phyloP scores from a whole-genome alignment of 2,888 invertebrate genomes.

The Thera obeliscata region DNA sequence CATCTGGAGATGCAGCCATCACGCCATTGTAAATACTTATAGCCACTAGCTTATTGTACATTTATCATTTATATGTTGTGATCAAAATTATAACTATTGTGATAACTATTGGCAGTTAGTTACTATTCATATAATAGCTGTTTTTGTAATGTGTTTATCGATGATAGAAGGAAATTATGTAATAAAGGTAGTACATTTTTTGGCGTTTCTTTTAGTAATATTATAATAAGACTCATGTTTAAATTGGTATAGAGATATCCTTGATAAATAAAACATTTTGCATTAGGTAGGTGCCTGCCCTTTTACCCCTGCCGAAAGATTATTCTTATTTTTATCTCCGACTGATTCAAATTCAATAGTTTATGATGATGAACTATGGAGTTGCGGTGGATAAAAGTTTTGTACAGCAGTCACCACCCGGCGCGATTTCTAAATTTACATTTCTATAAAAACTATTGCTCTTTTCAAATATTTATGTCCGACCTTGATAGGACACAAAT shows the following conservation, averaged over 20 bases:
- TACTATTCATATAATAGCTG: slow-evolving; percentile 52
- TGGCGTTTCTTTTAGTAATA: slow-evolving; percentile 63
- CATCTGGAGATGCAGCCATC: slow-evolving; percentile 47
- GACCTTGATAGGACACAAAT: slow-evolving; percentile 36
- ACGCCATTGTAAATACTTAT: slow-evolving; percentile 51
- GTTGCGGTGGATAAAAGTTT: neutral
- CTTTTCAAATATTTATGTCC: slow-evolving; percentile 38
- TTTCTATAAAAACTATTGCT: slow-evolving; percentile 28
- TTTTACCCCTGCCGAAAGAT: too few species aligned
- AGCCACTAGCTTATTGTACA: slow-evolving; percentile 61
- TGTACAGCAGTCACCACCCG: slow-evolving; percentile 15
- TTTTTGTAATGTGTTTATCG: slow-evolving; percentile 49
- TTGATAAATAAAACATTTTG: neutral
- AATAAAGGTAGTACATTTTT: slow-evolving; percentile 70
- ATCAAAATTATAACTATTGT: slow-evolving; percentile 72
- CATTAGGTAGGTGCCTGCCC: too few species aligned
- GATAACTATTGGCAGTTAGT: slow-evolving; percentile 64
- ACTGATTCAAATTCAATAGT: neutral
- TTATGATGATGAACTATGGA: neutral
- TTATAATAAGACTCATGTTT: slow-evolving; percentile 1
- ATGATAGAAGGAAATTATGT: slow-evolving; percentile 54
- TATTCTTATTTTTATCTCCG: too few species aligned
- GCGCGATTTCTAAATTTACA: slow-evolving; percentile 21
- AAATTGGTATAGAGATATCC: neutral
- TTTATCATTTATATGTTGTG: slow-evolving; percentile 73